Evolutionary conservation across 2,113 vertebrate species (phyloP).

Genomic region (Scophthalmus maximus): DNA sequence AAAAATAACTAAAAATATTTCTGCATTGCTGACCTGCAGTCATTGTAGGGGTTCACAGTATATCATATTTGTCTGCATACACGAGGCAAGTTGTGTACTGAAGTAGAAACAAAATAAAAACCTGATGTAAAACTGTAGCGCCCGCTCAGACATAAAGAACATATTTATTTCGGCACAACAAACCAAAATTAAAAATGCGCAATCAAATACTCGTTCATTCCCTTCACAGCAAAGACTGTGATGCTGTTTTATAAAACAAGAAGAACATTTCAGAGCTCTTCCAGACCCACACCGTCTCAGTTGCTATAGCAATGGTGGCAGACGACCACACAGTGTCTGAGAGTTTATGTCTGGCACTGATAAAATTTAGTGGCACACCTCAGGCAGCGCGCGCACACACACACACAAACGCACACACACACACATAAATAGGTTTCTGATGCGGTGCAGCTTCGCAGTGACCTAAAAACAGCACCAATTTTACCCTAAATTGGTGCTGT

Average conservation of each 20-base stretch:
- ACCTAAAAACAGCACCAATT: constrained; percentile 23
- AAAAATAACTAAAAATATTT: no score
- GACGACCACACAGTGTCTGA: constrained; percentile 67
- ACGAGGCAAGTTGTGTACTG: no score
- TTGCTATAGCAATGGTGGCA: constrained; percentile 76
- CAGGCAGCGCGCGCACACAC: constrained; percentile 21
- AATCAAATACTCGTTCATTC: constrained; percentile 15
- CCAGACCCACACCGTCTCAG: constrained; percentile 65
- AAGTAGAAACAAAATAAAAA: constrained; percentile 32
- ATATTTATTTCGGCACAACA: constrained; percentile 21
- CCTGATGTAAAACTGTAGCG: no score
- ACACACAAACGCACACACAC: not conserved
- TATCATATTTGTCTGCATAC: no score
- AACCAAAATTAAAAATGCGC: constrained; percentile 22
- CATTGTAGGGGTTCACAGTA: no score
- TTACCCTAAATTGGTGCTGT: no score
- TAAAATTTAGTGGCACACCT: constrained; percentile 44
- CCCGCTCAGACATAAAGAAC: constrained; percentile 39
- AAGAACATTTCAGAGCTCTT: constrained; percentile 47
- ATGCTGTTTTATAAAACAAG: constrained; percentile 55
- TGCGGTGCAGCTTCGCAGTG: not conserved
- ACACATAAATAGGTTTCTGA: constrained; percentile 6
- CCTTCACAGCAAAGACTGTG: constrained; percentile 33
- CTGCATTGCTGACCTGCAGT: no score
- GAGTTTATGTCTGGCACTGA: constrained; percentile 61